These are phyloP conservation scores for Eptesicus fuscus DNA, from an alignment of 2,113 vertebrate genomes.

Conservation along the genomic window DNA sequence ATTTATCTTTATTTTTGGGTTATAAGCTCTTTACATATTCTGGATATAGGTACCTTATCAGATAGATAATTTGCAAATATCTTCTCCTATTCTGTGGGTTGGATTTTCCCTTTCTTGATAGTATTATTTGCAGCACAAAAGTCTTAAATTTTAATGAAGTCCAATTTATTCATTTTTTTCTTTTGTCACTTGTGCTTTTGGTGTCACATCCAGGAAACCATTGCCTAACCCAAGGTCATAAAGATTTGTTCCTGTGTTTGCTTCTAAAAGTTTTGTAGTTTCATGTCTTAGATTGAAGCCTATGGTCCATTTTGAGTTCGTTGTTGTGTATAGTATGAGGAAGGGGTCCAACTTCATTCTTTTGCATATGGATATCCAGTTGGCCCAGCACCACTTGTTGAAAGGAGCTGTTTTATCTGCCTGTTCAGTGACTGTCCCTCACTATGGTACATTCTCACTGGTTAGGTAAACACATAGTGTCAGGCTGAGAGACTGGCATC, in stretches of 20 bases:
- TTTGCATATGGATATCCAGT: not conserved
- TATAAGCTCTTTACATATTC: not conserved
- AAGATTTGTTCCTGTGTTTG: not conserved
- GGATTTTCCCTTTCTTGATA: not conserved
- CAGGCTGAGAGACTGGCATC: not conserved
- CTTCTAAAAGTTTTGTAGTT: not conserved
- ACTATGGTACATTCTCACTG: not conserved
- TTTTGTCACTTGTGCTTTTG: not conserved
- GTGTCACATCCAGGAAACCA: not conserved
- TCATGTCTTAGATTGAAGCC: not conserved
- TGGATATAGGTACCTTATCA: not conserved
- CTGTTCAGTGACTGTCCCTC: not conserved
- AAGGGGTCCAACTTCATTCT: not conserved
- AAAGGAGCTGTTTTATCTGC: not conserved
- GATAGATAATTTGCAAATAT: slow-evolving; percentile 2
- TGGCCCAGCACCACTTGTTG: not conserved
- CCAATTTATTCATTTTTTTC: not conserved
- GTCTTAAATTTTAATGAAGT: slow-evolving; percentile 6
- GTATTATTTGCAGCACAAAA: not conserved
- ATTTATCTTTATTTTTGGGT: not conserved
- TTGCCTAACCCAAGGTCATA: not conserved
- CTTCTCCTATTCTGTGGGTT: not conserved
- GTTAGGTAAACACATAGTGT: not conserved
- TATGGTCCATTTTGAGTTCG: not conserved
- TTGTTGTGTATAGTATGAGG: not conserved